phyloP scores from a whole-genome alignment of 2,797 vertebrate genomes.

The Gadopsis marmoratus region DNA sequence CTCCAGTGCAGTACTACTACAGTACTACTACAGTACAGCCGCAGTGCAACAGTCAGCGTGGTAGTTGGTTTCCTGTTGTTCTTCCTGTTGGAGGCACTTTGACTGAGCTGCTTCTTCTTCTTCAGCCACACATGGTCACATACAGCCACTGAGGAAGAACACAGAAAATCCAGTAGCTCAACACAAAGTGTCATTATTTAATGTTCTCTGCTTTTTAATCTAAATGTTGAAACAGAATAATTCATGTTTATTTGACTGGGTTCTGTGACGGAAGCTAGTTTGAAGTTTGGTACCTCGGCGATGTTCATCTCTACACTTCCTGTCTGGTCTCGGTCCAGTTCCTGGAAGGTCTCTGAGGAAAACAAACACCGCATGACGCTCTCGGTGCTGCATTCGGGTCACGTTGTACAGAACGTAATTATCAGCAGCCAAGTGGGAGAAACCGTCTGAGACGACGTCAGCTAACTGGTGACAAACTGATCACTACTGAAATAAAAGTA shows the following conservation, averaged over 20 bases:
- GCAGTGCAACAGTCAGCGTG: background rate
- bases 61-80: background rate
- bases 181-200: too few relatives aligned
- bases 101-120: background rate
- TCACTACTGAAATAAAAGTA: too few relatives aligned
- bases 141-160: slow-evolving; percentile 35
- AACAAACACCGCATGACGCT: slow-evolving; percentile 12
- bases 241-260: too few relatives aligned
- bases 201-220: too few relatives aligned
- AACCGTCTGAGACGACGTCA: too few relatives aligned
- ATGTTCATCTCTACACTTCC: slow-evolving; percentile 85
- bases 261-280: background rate
- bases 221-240: too few relatives aligned
- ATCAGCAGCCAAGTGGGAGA: too few relatives aligned
- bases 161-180: background rate
- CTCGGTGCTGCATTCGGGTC: too few relatives aligned
- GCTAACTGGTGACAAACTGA: too few relatives aligned
- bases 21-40: background rate
- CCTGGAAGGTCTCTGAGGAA: slow-evolving; percentile 84
- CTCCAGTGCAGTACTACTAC: too few relatives aligned
- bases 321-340: slow-evolving; percentile 83
- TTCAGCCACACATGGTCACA: slow-evolving; percentile 49
- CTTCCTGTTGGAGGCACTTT: slow-evolving; percentile 22
- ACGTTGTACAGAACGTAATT: too few relatives aligned
- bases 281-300: slow-evolving; percentile 79